phyloP scores from a whole-genome alignment of 2,888 invertebrate species.

The Philereme vetulata region DNA sequence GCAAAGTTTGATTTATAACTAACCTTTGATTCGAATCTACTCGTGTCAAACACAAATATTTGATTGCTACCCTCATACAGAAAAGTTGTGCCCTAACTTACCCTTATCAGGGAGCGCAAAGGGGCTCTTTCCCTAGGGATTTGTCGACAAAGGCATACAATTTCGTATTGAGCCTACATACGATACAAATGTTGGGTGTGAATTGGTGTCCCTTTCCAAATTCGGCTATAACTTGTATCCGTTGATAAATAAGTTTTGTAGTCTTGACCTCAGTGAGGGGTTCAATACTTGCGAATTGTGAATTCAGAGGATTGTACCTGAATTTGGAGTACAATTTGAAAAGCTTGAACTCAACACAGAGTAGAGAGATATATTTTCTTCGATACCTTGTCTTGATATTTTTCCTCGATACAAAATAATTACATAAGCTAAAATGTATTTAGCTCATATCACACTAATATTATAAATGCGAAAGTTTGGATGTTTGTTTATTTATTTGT shows the following conservation, averaged over 20 bases:
- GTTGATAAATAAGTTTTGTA: constrained; percentile 34
- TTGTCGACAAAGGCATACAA: constrained; percentile 38
- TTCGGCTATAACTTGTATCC: constrained; percentile 26
- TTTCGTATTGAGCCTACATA: constrained; percentile 33
- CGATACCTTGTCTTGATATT: no score
- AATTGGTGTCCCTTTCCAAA: constrained; percentile 34
- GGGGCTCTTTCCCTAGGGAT: constrained; percentile 32
- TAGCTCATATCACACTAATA: no score
- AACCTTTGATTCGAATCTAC: constrained; percentile 28
- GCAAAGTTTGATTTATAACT: constrained; percentile 15
- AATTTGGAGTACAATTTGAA: constrained; percentile 2
- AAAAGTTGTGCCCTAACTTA: constrained; percentile 30
- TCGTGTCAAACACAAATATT: constrained; percentile 30
- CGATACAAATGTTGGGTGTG: constrained; percentile 36
- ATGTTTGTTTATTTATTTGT: no score
- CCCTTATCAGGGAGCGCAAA: constrained; percentile 35
- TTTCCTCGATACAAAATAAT: no score
- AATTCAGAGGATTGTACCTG: constrained; percentile 13
- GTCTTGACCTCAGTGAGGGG: constrained; percentile 28
- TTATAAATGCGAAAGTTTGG: no score
- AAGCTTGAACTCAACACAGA: neutral
- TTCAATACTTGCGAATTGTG: constrained; percentile 13
- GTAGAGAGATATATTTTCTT: no score
- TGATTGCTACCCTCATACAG: constrained; percentile 31
- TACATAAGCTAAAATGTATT: no score